Evolutionary conservation across 2,797 vertebrate species (phyloP).

Genomic region (Melanotaenia nigrans): DNA sequence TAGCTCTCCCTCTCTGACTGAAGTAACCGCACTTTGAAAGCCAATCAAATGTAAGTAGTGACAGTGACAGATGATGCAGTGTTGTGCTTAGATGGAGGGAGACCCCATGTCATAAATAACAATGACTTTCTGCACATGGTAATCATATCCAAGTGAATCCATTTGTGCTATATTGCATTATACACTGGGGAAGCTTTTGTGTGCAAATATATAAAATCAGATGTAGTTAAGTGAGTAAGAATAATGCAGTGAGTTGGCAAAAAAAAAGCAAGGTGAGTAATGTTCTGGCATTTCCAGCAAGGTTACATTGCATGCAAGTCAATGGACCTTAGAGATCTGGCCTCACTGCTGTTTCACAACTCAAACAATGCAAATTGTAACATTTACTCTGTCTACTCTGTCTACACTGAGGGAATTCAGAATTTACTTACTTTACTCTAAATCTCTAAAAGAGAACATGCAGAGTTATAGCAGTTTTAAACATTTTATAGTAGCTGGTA

Average conservation of each 20-base stretch:
- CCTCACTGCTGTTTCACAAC: constrained; percentile 42
- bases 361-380: constrained; percentile 54
- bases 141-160: constrained; percentile 73
- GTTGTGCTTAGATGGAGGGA: constrained; percentile 45
- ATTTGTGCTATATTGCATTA: constrained; percentile 58
- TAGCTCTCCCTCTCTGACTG: constrained; percentile 12
- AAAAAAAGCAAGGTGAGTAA: constrained; percentile 71
- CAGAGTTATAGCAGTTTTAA: background rate
- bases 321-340: constrained; percentile 54
- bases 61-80: constrained; percentile 66
- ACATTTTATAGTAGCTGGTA: background rate
- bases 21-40: constrained; percentile 53
- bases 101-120: constrained; percentile 69
- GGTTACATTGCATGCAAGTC: constrained; percentile 63
- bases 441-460: constrained; percentile 1
- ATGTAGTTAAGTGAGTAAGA: constrained; percentile 67
- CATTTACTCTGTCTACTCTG: constrained; percentile 58
- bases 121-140: constrained; percentile 48
- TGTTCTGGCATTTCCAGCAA: constrained; percentile 73
- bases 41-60: constrained; percentile 66
- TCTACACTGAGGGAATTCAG: constrained; percentile 11
- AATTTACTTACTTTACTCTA: constrained; percentile 5
- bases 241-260: constrained; percentile 65
- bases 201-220: constrained; percentile 64
- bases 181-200: constrained; percentile 38